phyloP scores from a whole-genome alignment of 1,140 invertebrate genomes.

The Eubasilissa regina region DNA sequence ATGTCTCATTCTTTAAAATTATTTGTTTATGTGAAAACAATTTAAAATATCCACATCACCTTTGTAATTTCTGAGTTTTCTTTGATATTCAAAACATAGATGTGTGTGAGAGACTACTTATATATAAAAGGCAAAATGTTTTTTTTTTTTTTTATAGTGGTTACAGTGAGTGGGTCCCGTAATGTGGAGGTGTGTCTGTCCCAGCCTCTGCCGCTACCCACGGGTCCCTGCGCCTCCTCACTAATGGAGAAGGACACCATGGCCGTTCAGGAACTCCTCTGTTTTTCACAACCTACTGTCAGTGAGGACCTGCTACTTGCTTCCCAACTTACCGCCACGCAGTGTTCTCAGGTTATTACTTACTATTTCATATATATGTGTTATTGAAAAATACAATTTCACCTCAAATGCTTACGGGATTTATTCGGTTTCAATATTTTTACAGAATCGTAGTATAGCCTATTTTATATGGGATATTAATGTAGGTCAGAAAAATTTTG shows the following conservation, averaged over 20 bases:
- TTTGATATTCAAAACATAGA: too few relatives aligned
- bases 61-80: too few relatives aligned
- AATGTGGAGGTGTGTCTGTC: constrained; percentile 59
- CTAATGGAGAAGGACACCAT: constrained; percentile 62
- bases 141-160: constrained; percentile 40
- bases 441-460: too few relatives aligned
- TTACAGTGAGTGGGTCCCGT: constrained; percentile 30
- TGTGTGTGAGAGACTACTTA: too few relatives aligned
- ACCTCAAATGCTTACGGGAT: too few relatives aligned
- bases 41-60: too few relatives aligned
- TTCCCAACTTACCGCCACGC: constrained; percentile 78
- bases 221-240: constrained; percentile 55
- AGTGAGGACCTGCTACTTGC: constrained; percentile 87
- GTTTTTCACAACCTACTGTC: constrained; percentile 91
- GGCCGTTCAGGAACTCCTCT: constrained; percentile 70
- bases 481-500: neutral
- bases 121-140: too few relatives aligned
- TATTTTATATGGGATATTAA: too few relatives aligned
- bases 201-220: constrained; percentile 60
- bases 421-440: too few relatives aligned
- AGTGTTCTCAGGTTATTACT: constrained; percentile 56
- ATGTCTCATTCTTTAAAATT: too few relatives aligned
- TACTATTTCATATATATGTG: neutral
- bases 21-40: too few relatives aligned
- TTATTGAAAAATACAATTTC: too few relatives aligned